Conservation (phyloP, 2,888 invertebrate genomes). For the Oxytorus armatus region DNA sequence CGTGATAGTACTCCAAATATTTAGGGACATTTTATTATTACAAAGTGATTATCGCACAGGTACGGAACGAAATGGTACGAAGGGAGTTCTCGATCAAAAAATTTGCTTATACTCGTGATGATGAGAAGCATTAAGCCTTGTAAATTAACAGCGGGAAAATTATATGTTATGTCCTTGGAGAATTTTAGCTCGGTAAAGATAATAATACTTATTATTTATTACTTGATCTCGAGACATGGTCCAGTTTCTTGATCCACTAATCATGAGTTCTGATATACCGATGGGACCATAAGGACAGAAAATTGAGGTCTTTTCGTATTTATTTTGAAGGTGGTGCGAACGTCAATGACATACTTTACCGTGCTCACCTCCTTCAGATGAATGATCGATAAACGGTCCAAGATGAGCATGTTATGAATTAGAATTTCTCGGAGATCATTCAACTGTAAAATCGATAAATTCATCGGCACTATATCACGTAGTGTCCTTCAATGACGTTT, state of each 20-base stretch:
- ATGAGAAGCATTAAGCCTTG: conserved; percentile 52
- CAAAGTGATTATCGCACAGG: conserved; percentile 17
- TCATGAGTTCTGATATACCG: too few relatives aligned
- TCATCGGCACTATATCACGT: too few relatives aligned
- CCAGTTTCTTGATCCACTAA: too few relatives aligned
- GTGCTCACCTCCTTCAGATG: conserved; percentile 71
- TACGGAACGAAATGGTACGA: conserved; percentile 50
- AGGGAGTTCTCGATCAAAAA: conserved; percentile 29
- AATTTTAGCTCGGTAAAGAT: conserved; percentile 55
- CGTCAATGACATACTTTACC: conserved; percentile 76
- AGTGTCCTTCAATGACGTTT: too few relatives aligned
- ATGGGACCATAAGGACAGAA: neutral
- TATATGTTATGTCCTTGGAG: conserved; percentile 53
- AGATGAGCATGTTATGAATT: neutral
- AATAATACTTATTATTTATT: too few relatives aligned
- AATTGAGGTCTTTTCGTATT: neutral
- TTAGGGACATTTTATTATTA: neutral
- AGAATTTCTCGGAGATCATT: too few relatives aligned
- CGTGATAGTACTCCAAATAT: neutral
- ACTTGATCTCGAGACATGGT: too few relatives aligned
- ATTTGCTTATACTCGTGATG: conserved; percentile 54
- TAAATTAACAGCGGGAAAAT: too few relatives aligned
- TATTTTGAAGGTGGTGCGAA: conserved; percentile 71
- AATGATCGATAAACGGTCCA: neutral
- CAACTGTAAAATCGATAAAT: too few relatives aligned